Evolutionary conservation across 2,888 invertebrate genomes (phyloP).

Genomic region (Pachycephus smyrnensis): DNA sequence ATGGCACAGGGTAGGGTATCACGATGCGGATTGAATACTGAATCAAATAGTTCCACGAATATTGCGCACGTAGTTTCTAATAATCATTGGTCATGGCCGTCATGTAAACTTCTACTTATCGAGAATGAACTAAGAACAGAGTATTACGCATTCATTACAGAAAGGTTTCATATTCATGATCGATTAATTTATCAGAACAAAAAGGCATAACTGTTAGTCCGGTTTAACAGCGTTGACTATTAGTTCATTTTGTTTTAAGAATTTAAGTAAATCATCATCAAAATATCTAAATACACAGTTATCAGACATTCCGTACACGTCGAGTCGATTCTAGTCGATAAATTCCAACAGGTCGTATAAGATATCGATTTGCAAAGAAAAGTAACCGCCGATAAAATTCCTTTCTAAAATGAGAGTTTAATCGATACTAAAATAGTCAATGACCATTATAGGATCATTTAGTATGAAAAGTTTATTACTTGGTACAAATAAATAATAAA

Average conservation of each 20-base stretch:
- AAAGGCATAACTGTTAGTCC: background rate
- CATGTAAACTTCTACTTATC: background rate
- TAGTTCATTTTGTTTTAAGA: background rate
- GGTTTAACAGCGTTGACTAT: background rate
- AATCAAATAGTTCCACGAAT: background rate
- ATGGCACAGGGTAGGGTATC: background rate
- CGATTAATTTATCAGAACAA: background rate
- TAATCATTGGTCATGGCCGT: background rate
- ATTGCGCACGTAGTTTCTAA: background rate
- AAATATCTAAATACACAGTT: background rate
- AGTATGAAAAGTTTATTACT: background rate
- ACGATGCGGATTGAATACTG: background rate
- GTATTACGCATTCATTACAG: background rate
- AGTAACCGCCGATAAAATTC: background rate
- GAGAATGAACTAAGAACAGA: background rate
- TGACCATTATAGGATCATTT: background rate
- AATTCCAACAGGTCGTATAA: background rate
- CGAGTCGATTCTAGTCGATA: background rate
- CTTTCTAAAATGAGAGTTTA: background rate
- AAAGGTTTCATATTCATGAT: background rate
- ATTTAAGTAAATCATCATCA: background rate
- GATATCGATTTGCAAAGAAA: too few relatives aligned
- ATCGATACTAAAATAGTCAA: too few relatives aligned
- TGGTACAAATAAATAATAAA: background rate
- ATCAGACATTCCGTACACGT: background rate